Evolutionary conservation across 1,140 invertebrate genomes (phyloP), one percentile per base, ranked within the genome.

Genomic region (Drosophila persimilis): DNA sequence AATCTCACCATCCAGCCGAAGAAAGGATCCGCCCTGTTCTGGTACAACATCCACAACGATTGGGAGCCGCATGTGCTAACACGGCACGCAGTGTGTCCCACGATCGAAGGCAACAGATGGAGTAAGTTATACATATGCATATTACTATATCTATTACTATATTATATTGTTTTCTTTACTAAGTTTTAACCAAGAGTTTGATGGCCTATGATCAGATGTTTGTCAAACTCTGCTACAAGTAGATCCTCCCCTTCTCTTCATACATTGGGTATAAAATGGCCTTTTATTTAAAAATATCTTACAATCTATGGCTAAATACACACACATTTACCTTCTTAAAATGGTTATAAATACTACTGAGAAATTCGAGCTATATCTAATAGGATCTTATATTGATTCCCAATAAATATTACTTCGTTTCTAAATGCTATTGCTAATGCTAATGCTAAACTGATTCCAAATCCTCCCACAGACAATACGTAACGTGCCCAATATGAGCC

Each of bases 41-140:
- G 71, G 71, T 73, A 73, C 11, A 73, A 73, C 46, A 44, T 73
- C 0, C 71, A 73, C 11, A 73, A 73, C 13, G 29, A 73, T 58
- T 43, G 70, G 6, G 70, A 73, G 15, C 71, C 71, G 1, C 64
- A 73, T 48, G 11, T 44, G 6, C 26, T 73, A 31, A 48, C 59
- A 26, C 29, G 39, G 11, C 71, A 73, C 35, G 69, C 52, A 0
- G 71, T 73, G 1, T 73, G 71, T 22, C 71, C 71, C 35, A 64
- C 47, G 39, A 73, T 64, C 7, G 11, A 48, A 2, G 71, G 71
- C 13, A 73, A 53, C n/a, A 47, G 71, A 29, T 73, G 71, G 71
- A 52, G 71, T 73, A 15, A 58, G 71, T 24, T 24, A 24, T 24
- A 15, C 15, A 15, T 15, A 24, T 3, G 4, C 3, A 24, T 24